Percentiles rank a stretch among this genome's conserved stretches.
Conservation (phyloP, 2,888 invertebrate genomes). For the Thera obeliscata region DNA sequence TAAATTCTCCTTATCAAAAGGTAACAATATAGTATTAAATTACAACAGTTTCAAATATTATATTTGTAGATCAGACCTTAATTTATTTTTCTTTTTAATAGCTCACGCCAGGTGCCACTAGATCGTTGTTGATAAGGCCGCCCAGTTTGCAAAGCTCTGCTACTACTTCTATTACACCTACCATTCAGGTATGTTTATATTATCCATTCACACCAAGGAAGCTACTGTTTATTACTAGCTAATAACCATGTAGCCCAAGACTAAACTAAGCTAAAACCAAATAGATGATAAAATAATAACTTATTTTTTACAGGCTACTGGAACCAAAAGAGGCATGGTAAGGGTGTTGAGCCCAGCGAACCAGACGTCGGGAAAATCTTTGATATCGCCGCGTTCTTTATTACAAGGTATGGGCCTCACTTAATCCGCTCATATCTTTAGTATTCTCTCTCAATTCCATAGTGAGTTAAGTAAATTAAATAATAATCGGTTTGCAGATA, state of each 20-base stretch:
- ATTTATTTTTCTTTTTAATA: slow-evolving; percentile 29
- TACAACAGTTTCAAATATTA: neutral
- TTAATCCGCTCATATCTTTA: neutral
- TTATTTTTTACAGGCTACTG: slow-evolving; percentile 48
- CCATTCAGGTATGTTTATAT: slow-evolving; percentile 57
- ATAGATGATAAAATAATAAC: too few species aligned
- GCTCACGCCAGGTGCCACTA: slow-evolving; percentile 65
- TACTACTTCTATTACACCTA: slow-evolving; percentile 56
- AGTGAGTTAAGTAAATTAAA: neutral
- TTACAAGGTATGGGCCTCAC: slow-evolving; percentile 61
- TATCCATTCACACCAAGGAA: neutral
- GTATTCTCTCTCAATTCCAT: neutral
- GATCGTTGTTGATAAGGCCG: slow-evolving; percentile 72
- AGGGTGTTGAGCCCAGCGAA: slow-evolving; percentile 76
- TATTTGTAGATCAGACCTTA: neutral
- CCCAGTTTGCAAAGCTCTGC: slow-evolving; percentile 62
- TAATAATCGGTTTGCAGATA: slow-evolving; percentile 42
- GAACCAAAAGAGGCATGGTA: slow-evolving; percentile 70
- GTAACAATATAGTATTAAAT: slow-evolving; percentile 39
- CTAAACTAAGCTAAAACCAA: too few species aligned
- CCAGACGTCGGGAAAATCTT: slow-evolving; percentile 73
- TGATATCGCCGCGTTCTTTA: slow-evolving; percentile 79
- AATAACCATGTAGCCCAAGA: too few species aligned
- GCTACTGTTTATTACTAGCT: too few species aligned
- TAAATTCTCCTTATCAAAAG: slow-evolving; percentile 52